Conservation (phyloP, 2,797 vertebrate species). For the Melanotaenia parkinsoni region DNA sequence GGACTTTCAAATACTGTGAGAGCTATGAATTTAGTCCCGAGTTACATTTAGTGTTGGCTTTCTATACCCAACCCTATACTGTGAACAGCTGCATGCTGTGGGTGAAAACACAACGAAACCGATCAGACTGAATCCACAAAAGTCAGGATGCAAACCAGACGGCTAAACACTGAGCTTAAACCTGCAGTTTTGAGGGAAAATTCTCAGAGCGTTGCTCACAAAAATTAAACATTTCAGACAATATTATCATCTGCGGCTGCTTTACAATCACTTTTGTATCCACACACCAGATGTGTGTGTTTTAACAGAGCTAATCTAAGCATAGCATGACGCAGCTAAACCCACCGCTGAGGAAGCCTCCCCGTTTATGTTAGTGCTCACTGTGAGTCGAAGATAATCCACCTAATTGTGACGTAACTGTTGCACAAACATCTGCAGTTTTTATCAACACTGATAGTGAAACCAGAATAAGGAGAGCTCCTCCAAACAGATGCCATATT, state of each 20-base stretch:
- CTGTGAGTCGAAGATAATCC: slow-evolving; percentile 33
- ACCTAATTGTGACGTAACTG: slow-evolving; percentile 8
- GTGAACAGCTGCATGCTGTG: no score
- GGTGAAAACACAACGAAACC: no score
- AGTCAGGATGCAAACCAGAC: background rate
- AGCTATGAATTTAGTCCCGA: background rate
- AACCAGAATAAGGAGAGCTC: slow-evolving; percentile 18
- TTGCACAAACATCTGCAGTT: slow-evolving; percentile 38
- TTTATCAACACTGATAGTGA: slow-evolving; percentile 1
- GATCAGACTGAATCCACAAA: background rate
- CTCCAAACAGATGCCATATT: slow-evolving; percentile 1
- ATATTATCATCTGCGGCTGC: no score
- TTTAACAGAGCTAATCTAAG: background rate
- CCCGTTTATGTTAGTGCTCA: slow-evolving; percentile 13
- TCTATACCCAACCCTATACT: no score
- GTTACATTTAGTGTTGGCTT: background rate
- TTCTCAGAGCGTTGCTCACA: background rate
- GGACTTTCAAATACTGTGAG: no score
- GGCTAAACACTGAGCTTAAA: slow-evolving; percentile 1
- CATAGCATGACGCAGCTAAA: background rate
- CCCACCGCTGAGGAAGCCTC: slow-evolving; percentile 12
- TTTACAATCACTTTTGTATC: background rate
- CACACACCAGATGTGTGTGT: background rate
- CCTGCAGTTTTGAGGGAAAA: background rate
- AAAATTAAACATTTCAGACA: no score